A percentile compares a stretch with the other conserved stretches of the same genome.
Conservation (phyloP, 2,888 invertebrate species). For the Schizaphis graminum region DNA sequence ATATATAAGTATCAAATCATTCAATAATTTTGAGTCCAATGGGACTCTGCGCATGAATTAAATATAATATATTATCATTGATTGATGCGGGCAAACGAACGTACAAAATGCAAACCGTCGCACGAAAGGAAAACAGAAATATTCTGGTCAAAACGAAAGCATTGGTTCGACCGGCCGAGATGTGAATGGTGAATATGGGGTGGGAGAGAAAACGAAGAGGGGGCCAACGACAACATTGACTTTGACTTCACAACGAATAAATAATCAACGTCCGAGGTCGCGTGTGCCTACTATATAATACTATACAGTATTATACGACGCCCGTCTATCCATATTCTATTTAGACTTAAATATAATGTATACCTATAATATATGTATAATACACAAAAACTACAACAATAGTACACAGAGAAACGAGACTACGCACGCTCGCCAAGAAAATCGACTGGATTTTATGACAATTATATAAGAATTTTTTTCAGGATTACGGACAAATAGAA, state of each 20-base stretch:
- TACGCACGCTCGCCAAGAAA: background rate
- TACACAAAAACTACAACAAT: background rate
- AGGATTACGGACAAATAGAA: background rate
- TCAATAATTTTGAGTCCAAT: background rate
- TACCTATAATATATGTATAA: background rate
- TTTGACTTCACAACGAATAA: background rate
- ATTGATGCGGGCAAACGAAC: background rate
- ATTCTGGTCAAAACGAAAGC: background rate
- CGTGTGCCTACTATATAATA: background rate
- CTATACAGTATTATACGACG: background rate
- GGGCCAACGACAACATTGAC: conserved; percentile 10
- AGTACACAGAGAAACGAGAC: background rate
- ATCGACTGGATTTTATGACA: background rate
- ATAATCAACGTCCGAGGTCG: background rate
- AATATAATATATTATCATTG: background rate
- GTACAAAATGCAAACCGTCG: background rate
- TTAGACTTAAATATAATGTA: background rate
- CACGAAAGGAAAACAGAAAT: background rate
- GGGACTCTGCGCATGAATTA: background rate
- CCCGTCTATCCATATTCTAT: background rate
- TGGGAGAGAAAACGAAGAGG: background rate
- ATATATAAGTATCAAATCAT: background rate
- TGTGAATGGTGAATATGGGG: background rate
- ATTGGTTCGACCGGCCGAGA: background rate
- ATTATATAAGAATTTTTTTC: background rate